A percentile compares a stretch with the other conserved stretches of the same genome.
phyloP scores from a whole-genome alignment of 2,888 invertebrate species.

The Shargacucullia verbasci region DNA sequence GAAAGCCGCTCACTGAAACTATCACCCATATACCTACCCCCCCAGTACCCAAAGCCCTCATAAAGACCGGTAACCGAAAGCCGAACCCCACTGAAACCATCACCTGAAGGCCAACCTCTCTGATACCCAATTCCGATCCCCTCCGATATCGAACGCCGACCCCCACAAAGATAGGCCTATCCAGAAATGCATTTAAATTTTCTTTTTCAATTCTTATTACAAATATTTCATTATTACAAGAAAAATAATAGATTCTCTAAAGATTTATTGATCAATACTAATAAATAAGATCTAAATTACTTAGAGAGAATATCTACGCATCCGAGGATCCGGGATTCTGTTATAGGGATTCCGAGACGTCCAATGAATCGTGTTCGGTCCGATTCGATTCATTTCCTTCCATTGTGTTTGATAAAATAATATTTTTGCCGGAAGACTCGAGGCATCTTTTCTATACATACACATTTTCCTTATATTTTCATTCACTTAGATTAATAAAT shows the following conservation, averaged over 20 bases:
- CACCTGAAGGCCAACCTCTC: too few relatives aligned
- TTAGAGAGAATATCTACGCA: neutral
- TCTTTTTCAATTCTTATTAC: too few relatives aligned
- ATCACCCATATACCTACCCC: too few relatives aligned
- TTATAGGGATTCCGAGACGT: conserved; percentile 26
- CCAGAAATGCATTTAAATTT: too few relatives aligned
- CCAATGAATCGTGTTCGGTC: conserved; percentile 16
- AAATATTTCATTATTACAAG: too few relatives aligned
- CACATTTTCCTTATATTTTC: conserved; percentile 6
- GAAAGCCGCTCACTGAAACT: too few relatives aligned
- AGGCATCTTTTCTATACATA: conserved; percentile 2
- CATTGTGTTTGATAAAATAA: conserved; percentile 33
- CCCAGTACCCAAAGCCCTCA: too few relatives aligned
- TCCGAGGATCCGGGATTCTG: conserved; percentile 16
- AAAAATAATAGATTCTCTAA: neutral
- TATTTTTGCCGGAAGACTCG: conserved; percentile 24
- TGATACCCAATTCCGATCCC: too few relatives aligned
- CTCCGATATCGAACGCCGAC: too few relatives aligned
- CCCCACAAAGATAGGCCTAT: too few relatives aligned
- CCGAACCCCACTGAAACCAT: too few relatives aligned
- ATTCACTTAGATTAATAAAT: neutral
- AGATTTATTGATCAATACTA: conserved; percentile 22
- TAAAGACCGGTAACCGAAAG: too few relatives aligned
- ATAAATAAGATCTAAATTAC: conserved; percentile 18
- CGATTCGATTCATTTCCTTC: conserved; percentile 35